These are phyloP conservation scores for Apostichopus japonicus DNA, from an alignment of 35 echinoderm and acorn worm species.

Conservation along the genomic window DNA sequence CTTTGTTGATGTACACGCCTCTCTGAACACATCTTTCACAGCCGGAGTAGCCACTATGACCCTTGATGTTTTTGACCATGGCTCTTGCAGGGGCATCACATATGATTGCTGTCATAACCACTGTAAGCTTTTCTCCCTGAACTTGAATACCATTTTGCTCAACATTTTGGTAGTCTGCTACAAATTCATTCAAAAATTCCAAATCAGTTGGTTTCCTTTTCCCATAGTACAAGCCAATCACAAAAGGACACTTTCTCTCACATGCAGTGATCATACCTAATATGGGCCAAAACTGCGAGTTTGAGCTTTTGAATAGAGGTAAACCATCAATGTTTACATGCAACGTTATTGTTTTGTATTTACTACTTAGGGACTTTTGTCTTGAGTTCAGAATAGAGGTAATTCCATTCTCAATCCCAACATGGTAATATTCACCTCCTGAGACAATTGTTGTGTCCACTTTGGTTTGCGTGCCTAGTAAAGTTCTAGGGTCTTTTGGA, in stretches of 20 bases:
- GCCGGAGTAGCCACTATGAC: constrained; percentile 23
- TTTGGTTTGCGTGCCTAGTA: neutral
- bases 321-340: constrained; percentile 46
- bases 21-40: constrained; percentile 36
- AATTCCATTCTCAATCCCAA: constrained; percentile 23
- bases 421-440: constrained; percentile 51
- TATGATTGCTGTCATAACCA: neutral
- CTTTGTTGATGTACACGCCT: neutral
- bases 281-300: constrained; percentile 41
- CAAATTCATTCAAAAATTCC: constrained; percentile 12
- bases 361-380: neutral
- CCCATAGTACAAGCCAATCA: constrained; percentile 58
- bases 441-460: neutral
- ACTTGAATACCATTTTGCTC: neutral
- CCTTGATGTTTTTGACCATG: constrained; percentile 38
- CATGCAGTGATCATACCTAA: neutral
- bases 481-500: constrained; percentile 13
- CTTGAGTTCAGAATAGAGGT: neutral
- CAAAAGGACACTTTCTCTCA: constrained; percentile 37
- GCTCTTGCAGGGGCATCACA: constrained; percentile 44
- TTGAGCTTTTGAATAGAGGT: constrained; percentile 39
- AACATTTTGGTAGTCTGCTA: neutral
- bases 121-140: neutral
- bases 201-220: constrained; percentile 38
- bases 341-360: neutral